A percentile compares a stretch with the other conserved stretches of the same genome.
These are phyloP conservation scores for Pagetopsis macropterus DNA, from an alignment of 2,797 vertebrate genomes.

Conservation along the genomic window DNA sequence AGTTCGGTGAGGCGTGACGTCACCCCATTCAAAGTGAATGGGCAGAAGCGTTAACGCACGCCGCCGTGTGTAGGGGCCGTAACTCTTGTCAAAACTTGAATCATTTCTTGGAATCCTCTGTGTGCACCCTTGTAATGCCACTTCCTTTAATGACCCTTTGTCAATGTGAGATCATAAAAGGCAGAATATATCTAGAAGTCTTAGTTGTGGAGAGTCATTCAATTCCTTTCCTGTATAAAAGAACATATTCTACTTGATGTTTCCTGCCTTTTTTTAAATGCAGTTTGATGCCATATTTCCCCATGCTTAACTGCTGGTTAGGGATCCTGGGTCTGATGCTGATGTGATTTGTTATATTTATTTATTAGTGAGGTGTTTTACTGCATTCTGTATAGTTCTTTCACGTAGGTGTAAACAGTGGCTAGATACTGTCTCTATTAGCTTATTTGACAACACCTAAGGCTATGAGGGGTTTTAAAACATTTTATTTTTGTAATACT, in stretches of 20 bases:
- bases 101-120: conserved; percentile 39
- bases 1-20: too few relatives aligned
- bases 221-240: conserved; percentile 11
- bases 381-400: background rate
- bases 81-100: conserved; percentile 44
- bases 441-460: background rate
- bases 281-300: background rate
- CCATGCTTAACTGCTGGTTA: background rate
- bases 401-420: background rate
- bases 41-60: too few relatives aligned
- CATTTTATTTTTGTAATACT: too few relatives aligned
- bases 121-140: conserved; percentile 19
- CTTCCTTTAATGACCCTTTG: conserved; percentile 33
- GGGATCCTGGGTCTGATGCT: background rate
- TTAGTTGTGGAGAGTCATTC: background rate
- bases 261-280: conserved; percentile 6
- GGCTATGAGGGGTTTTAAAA: background rate
- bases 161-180: conserved; percentile 40
- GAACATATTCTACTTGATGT: conserved; percentile 10
- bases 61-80: too few relatives aligned
- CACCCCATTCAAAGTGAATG: too few relatives aligned
- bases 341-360: background rate
- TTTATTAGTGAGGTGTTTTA: background rate
- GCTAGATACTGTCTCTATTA: background rate
- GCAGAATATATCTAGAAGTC: conserved; percentile 29